Evolutionary conservation across 2,888 invertebrate species (phyloP).

Genomic region (Chydorus sphaericus): DNA sequence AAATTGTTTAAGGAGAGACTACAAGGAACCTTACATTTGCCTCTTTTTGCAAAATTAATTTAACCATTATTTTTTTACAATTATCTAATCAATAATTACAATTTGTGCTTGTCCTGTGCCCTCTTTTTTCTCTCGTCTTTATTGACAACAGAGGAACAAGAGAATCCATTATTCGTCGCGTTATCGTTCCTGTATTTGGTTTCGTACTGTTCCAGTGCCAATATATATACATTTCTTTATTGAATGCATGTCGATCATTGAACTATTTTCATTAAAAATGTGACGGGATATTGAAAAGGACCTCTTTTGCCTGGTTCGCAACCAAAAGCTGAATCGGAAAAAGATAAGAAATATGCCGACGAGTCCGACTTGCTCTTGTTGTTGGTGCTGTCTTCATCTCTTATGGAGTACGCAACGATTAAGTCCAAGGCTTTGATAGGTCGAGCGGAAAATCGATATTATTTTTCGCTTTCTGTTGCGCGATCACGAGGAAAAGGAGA

Average conservation of each 20-base stretch:
- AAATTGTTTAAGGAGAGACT: no score
- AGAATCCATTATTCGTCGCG: no score
- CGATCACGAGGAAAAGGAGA: not conserved
- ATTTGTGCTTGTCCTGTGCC: not conserved
- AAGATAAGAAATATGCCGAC: not conserved
- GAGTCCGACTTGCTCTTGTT: not conserved
- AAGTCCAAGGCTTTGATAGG: slow-evolving; percentile 1
- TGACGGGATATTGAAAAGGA: not conserved
- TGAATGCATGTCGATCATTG: slow-evolving; percentile 5
- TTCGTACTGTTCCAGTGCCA: not conserved
- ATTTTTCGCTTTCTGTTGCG: not conserved
- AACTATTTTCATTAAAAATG: not conserved
- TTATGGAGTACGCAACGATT: no score
- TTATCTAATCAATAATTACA: not conserved
- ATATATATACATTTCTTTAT: not conserved
- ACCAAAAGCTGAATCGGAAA: not conserved
- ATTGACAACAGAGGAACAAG: not conserved
- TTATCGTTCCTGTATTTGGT: not conserved
- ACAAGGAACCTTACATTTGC: no score
- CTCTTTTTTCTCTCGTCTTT: not conserved
- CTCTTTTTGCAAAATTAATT: no score
- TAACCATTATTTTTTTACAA: not conserved
- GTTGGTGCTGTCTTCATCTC: not conserved
- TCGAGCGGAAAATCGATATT: not conserved
- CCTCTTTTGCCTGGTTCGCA: not conserved